phyloP scores from a whole-genome alignment of 2,113 vertebrate species.

The Diphyllodes magnificus region DNA sequence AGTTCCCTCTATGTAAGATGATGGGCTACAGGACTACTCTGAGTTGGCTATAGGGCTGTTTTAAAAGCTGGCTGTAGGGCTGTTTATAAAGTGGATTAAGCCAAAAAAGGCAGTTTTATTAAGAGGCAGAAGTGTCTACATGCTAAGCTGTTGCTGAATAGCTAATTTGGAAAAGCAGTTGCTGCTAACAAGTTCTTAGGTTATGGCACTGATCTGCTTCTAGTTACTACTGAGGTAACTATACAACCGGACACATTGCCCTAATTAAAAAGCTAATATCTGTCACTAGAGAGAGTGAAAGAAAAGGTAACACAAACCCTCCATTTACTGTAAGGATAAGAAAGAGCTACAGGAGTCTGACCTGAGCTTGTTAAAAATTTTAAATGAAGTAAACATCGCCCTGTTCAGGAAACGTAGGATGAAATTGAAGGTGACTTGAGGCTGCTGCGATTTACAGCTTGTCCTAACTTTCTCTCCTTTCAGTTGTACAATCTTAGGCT shows the following conservation, averaged over 20 bases:
- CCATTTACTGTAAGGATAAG: neutral
- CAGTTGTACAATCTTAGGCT: neutral
- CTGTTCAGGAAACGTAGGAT: neutral
- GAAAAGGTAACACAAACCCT: neutral
- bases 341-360: neutral
- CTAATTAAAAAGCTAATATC: neutral
- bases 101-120: neutral
- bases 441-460: neutral
- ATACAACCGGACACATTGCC: neutral
- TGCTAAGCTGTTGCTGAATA: neutral
- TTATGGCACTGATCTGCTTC: neutral
- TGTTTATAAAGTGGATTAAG: neutral
- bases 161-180: neutral
- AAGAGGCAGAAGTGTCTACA: neutral
- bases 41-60: neutral
- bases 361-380: neutral
- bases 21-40: neutral
- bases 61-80: neutral
- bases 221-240: neutral
- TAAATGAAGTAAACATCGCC: neutral
- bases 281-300: neutral
- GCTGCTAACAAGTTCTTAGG: neutral
- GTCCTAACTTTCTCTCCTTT: neutral
- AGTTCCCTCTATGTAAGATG: conserved; percentile 13
- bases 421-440: neutral